Conservation (phyloP, 2,797 vertebrate species). For the Poeciliopsis turneri region DNA sequence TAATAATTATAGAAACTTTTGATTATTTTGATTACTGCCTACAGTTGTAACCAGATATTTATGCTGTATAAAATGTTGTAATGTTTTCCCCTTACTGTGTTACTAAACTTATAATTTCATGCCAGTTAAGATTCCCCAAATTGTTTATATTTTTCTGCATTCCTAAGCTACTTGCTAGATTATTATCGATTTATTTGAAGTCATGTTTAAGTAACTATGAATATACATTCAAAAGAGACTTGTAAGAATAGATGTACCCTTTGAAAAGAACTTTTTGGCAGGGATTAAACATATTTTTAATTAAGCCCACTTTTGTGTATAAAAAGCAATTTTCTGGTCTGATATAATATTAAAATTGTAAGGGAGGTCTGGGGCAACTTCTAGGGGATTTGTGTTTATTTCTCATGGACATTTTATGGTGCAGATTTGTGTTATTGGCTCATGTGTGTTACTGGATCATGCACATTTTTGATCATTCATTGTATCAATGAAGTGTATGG, state of each 20-base stretch:
- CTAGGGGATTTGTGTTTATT: too few species aligned
- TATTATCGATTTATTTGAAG: background rate
- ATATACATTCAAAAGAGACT: background rate
- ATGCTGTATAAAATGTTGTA: background rate
- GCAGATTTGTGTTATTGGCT: too few species aligned
- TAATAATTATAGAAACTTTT: conserved; percentile 66
- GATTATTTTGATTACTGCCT: conserved; percentile 48
- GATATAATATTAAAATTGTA: too few species aligned
- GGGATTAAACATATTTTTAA: background rate
- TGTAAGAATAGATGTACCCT: background rate
- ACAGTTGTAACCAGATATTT: too few species aligned
- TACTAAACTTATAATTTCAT: background rate
- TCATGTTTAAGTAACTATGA: background rate
- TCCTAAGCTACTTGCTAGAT: background rate
- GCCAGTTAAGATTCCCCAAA: background rate
- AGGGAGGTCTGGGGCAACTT: too few species aligned
- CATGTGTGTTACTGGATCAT: too few species aligned
- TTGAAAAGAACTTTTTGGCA: background rate
- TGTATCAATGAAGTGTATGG: too few species aligned
- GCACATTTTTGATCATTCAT: too few species aligned
- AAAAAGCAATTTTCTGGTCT: too few species aligned
- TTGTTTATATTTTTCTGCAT: background rate
- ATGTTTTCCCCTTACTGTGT: background rate
- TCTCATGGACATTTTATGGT: too few species aligned
- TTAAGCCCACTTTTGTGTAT: background rate